Conservation (phyloP, 1,140 invertebrate genomes). For the Arion vulgaris region DNA sequence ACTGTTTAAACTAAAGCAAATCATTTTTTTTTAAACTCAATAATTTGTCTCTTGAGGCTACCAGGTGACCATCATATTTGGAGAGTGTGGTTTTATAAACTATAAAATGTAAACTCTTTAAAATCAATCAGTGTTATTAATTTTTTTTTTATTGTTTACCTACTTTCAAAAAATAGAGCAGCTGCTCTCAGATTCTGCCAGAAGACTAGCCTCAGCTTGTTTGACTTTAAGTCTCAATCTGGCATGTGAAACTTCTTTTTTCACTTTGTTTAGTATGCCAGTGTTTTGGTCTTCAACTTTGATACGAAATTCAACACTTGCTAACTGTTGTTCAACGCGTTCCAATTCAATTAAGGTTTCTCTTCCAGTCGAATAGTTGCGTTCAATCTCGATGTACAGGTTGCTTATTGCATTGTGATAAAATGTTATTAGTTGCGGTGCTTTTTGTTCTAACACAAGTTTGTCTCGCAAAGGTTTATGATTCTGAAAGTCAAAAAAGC, state of each 20-base stretch:
- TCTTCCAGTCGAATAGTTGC: background rate
- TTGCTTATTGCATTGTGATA: background rate
- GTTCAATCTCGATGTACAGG: background rate
- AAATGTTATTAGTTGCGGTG: background rate
- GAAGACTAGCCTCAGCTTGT: too few species aligned
- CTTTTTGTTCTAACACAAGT: background rate
- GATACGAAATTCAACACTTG: background rate
- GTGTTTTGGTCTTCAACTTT: background rate
- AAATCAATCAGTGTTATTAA: too few species aligned
- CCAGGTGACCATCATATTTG: too few species aligned
- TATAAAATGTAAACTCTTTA: too few species aligned
- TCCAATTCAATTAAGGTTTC: background rate
- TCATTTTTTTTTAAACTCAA: too few species aligned
- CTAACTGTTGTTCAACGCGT: background rate
- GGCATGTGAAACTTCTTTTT: background rate
- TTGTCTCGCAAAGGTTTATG: background rate
- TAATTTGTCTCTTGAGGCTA: too few species aligned
- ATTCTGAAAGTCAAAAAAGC: background rate
- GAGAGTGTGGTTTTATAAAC: too few species aligned
- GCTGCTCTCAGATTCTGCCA: too few species aligned
- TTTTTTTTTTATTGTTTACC: too few species aligned
- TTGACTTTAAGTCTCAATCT: background rate
- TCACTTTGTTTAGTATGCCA: background rate
- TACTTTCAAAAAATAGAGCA: too few species aligned
- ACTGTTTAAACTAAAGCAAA: too few species aligned